A percentile compares a stretch with the other conserved stretches of the same genome.
Evolutionary conservation across 2,888 invertebrate species (phyloP).

Genomic region (Myopa testacea): DNA sequence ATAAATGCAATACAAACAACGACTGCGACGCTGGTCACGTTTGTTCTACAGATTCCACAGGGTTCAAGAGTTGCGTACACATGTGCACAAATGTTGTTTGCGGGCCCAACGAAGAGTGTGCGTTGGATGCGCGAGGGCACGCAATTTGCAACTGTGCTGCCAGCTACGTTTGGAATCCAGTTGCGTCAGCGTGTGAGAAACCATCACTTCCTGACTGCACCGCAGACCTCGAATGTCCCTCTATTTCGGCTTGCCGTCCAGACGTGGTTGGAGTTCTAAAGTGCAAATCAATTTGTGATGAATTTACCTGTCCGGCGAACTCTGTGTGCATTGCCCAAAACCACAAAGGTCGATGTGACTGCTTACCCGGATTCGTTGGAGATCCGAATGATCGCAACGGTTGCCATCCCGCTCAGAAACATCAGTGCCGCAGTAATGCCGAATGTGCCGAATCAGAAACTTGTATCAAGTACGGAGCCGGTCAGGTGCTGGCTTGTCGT

Average conservation of each 20-base stretch:
- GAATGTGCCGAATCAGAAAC: constrained; percentile 87
- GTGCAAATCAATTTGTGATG: constrained; percentile 81
- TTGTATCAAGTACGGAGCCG: constrained; percentile 74
- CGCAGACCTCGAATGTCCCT: constrained; percentile 77
- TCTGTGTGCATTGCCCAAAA: constrained; percentile 81
- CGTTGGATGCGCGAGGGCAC: constrained; percentile 74
- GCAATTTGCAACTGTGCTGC: constrained; percentile 85
- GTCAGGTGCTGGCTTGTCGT: constrained; percentile 76
- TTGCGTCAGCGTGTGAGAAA: constrained; percentile 84
- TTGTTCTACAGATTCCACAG: constrained; percentile 76
- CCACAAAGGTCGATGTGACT: constrained; percentile 85
- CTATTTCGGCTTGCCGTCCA: constrained; percentile 79
- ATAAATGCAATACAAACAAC: constrained; percentile 75
- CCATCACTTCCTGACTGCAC: constrained; percentile 87
- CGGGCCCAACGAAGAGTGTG: constrained; percentile 84
- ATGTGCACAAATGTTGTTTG: constrained; percentile 86
- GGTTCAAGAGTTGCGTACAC: constrained; percentile 78
- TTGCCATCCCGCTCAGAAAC: constrained; percentile 79
- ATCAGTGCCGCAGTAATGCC: constrained; percentile 82
- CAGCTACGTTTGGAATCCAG: constrained; percentile 86
- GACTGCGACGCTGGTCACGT: constrained; percentile 81
- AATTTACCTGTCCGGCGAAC: constrained; percentile 87
- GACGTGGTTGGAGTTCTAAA: constrained; percentile 88
- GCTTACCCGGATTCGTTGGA: constrained; percentile 84
- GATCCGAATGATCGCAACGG: constrained; percentile 92